Percentiles rank a stretch among this genome's conserved stretches.
phyloP scores from a whole-genome alignment of 37 sponge, comb jelly and placozoan genomes.

The Mnemiopsis leidyi region DNA sequence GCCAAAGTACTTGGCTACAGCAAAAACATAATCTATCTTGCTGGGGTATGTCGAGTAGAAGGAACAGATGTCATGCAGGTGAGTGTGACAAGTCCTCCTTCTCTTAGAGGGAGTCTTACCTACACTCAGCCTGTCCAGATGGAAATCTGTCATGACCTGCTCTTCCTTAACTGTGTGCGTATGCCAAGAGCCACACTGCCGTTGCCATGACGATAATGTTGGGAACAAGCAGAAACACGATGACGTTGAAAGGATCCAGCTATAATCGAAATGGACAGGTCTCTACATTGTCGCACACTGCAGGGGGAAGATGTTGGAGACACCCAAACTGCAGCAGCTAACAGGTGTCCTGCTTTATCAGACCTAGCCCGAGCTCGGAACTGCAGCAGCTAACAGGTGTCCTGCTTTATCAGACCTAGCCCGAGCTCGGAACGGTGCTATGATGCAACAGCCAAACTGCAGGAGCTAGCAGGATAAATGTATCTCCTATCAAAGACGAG shows the following conservation, averaged over 20 bases:
- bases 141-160: too few relatives aligned
- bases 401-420: not conserved
- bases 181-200: not conserved
- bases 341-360: not conserved
- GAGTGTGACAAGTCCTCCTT: too few relatives aligned
- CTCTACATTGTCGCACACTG: not conserved
- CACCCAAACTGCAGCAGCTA: not conserved
- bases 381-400: not conserved
- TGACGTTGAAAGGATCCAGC: not conserved
- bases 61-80: too few relatives aligned
- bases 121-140: too few relatives aligned
- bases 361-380: not conserved
- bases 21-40: too few relatives aligned
- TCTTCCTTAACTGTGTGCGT: too few relatives aligned
- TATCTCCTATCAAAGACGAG: too few relatives aligned
- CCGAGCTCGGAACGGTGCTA: constrained; percentile 6
- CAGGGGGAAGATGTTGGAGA: not conserved
- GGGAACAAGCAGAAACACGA: constrained; percentile 4
- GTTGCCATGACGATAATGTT: constrained; percentile 3
- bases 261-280: not conserved
- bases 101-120: too few relatives aligned
- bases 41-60: too few relatives aligned
- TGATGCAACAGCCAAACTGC: too few relatives aligned
- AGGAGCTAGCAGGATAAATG: too few relatives aligned
- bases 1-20: too few relatives aligned